A percentile compares a stretch with the other conserved stretches of the same genome.
Conservation (phyloP, 2,888 invertebrate species). For the Plebejus melissa region DNA sequence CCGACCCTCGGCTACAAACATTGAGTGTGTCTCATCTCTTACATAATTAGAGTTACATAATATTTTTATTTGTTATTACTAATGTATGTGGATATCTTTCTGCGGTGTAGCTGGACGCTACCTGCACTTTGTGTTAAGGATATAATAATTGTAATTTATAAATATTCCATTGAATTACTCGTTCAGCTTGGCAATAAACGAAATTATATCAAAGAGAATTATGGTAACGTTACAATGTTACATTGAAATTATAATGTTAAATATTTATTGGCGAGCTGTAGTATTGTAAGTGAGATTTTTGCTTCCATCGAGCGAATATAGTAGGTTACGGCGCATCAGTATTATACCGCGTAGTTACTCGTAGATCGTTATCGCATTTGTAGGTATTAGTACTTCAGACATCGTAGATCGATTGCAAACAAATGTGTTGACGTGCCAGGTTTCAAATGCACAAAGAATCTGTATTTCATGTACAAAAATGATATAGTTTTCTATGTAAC, state of each 20-base stretch:
- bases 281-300: background rate
- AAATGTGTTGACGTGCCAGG: background rate
- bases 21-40: background rate
- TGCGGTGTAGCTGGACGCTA: background rate
- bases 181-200: background rate
- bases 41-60: background rate
- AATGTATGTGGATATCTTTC: background rate
- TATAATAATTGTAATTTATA: background rate
- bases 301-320: background rate
- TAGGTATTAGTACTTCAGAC: slow-evolving; percentile 25
- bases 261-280: background rate
- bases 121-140: background rate
- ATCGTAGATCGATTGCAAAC: background rate
- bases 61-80: background rate
- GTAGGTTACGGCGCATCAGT: slow-evolving; percentile 52
- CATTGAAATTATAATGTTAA: background rate
- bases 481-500: background rate
- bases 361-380: slow-evolving; percentile 49
- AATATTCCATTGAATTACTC: background rate
- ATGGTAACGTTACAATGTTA: background rate
- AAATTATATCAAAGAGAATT: slow-evolving; percentile 7
- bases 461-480: background rate
- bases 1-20: background rate
- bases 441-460: slow-evolving; percentile 1
- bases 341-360: slow-evolving; percentile 53